phyloP scores from a whole-genome alignment of 2,888 invertebrate genomes.

The Himalopsyche japonica region DNA sequence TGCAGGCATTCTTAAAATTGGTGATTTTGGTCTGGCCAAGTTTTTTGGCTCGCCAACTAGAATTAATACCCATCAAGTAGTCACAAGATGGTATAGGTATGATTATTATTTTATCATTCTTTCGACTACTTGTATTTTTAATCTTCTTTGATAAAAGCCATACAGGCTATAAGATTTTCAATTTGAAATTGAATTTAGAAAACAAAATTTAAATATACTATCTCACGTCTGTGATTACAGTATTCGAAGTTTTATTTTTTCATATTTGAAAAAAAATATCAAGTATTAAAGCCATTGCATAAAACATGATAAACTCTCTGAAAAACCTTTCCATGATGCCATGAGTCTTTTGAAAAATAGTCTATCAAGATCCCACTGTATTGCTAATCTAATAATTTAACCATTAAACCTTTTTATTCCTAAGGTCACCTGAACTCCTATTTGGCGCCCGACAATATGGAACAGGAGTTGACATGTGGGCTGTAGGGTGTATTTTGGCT shows the following conservation, averaged over 20 bases:
- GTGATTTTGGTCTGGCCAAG: slow-evolving; percentile 98
- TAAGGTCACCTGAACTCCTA: slow-evolving; percentile 86
- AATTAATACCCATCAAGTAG: slow-evolving; percentile 96
- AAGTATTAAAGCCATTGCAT: too few relatives aligned
- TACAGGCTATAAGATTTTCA: too few relatives aligned
- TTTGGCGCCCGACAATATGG: slow-evolving; percentile 96
- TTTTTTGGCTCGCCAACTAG: slow-evolving; percentile 96
- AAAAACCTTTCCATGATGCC: too few relatives aligned
- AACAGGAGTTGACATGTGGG: slow-evolving; percentile 98
- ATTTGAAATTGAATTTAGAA: too few relatives aligned
- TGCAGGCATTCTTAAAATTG: slow-evolving; percentile 92
- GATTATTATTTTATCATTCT: neutral
- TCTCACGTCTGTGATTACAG: neutral
- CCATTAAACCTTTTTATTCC: slow-evolving; percentile 40
- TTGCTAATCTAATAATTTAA: too few relatives aligned
- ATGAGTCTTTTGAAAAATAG: too few relatives aligned
- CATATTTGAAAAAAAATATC: too few relatives aligned
- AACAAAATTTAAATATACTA: too few relatives aligned
- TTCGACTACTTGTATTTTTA: neutral
- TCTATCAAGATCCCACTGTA: too few relatives aligned
- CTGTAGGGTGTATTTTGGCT: slow-evolving; percentile 96
- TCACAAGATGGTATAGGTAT: slow-evolving; percentile 90
- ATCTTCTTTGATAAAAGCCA: too few relatives aligned
- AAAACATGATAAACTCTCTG: too few relatives aligned
- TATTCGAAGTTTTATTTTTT: too few relatives aligned